Percentiles rank a stretch among this genome's conserved stretches.
These are phyloP conservation scores for Cerceris rybyensis DNA, from an alignment of 2,888 invertebrate genomes.

Conservation along the genomic window DNA sequence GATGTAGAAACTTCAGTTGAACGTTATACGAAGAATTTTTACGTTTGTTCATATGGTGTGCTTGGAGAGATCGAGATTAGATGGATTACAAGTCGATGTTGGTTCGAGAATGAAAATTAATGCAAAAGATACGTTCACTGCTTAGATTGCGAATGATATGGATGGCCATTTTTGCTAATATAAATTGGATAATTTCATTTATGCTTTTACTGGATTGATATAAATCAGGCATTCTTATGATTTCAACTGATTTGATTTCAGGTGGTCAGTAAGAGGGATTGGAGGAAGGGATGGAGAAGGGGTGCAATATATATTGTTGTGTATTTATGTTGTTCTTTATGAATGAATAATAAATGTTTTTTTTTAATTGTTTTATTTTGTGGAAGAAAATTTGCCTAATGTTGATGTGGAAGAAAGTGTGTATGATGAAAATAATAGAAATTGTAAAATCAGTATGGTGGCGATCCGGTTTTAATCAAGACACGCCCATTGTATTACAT, in stretches of 20 bases:
- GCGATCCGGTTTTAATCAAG: slow-evolving; percentile 71
- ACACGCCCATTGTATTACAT: slow-evolving; percentile 64
- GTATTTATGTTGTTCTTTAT: not conserved
- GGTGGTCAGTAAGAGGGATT: not conserved
- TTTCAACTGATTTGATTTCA: not conserved
- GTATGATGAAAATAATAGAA: slow-evolving; percentile 43
- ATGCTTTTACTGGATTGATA: not conserved
- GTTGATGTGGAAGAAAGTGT: not conserved
- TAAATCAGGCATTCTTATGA: not conserved
- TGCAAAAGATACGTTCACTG: not conserved
- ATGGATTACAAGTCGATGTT: slow-evolving; percentile 35
- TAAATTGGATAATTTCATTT: not conserved
- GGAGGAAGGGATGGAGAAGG: not conserved
- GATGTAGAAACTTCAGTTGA: not conserved
- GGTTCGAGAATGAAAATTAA: slow-evolving; percentile 49
- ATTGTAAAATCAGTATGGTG: slow-evolving; percentile 63
- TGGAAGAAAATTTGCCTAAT: not conserved
- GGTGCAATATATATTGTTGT: not conserved
- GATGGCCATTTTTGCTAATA: not conserved
- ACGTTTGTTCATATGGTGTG: slow-evolving; percentile 8
- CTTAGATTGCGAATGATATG: not conserved
- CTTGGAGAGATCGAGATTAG: slow-evolving; percentile 47
- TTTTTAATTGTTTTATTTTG: too few relatives aligned
- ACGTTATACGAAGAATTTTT: slow-evolving; percentile 23
- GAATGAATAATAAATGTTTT: not conserved